Percentiles rank a stretch among this genome's conserved stretches.
phyloP scores from a whole-genome alignment of 2,888 invertebrate genomes.

The Drosophila paramelanica region DNA sequence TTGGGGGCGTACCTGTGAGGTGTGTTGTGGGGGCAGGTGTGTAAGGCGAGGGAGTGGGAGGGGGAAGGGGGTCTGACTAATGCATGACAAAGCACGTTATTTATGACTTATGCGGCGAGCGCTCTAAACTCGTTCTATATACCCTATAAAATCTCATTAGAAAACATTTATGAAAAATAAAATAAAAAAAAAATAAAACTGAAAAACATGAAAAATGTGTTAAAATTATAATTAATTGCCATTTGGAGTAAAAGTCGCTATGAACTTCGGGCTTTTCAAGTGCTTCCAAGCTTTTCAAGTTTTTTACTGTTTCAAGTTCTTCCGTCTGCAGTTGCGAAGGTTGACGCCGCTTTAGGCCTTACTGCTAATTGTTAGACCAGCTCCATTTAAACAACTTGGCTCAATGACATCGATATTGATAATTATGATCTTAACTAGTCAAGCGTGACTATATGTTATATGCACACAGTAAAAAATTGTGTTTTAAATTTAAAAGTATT shows the following conservation, averaged over 20 bases:
- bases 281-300: slow-evolving; percentile 7
- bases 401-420: slow-evolving; percentile 32
- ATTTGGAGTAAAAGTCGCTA: slow-evolving; percentile 32
- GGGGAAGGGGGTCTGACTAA: neutral
- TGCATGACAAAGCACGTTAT: slow-evolving; percentile 31
- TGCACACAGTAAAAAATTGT: neutral
- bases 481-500: no score
- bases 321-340: slow-evolving; percentile 50
- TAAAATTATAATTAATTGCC: slow-evolving; percentile 68
- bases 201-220: slow-evolving; percentile 30
- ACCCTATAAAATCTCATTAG: slow-evolving; percentile 35
- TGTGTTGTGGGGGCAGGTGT: no score
- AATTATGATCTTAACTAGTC: slow-evolving; percentile 40
- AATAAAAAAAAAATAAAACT: neutral
- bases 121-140: slow-evolving; percentile 43
- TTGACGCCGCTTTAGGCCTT: slow-evolving; percentile 32
- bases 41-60: no score
- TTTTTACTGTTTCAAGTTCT: slow-evolving; percentile 43
- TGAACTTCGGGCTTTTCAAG: slow-evolving; percentile 13
- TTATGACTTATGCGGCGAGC: slow-evolving; percentile 39
- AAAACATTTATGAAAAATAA: slow-evolving; percentile 14
- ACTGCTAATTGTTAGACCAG: slow-evolving; percentile 47
- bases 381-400: slow-evolving; percentile 32
- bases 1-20: slow-evolving; percentile 31
- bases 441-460: neutral